Percentiles rank a stretch among this genome's conserved stretches.
Evolutionary conservation across 1,140 invertebrate genomes (phyloP).

Genomic region (Anastatus disparis): DNA sequence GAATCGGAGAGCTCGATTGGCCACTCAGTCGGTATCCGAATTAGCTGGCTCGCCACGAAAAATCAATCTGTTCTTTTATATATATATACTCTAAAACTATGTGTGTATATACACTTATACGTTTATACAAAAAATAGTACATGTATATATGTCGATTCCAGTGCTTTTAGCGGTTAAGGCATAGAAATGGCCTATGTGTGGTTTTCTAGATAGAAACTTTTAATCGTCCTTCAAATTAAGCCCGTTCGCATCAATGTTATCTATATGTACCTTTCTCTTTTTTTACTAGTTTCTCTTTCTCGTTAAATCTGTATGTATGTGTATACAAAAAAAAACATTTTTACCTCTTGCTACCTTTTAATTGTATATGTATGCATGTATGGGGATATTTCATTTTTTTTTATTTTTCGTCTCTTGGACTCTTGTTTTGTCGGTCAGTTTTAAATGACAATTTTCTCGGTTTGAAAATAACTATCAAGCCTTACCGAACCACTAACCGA

Average conservation of each 20-base stretch:
- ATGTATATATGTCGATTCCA: constrained; percentile 19
- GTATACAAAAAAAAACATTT: neutral
- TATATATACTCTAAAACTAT: neutral
- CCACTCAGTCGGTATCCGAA: constrained; percentile 32
- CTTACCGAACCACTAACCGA: constrained; percentile 6
- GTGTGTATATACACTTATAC: neutral
- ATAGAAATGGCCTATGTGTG: constrained; percentile 42
- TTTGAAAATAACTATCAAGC: constrained; percentile 17
- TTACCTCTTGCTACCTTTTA: neutral
- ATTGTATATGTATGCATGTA: neutral
- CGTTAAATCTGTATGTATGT: neutral
- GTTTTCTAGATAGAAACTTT: constrained; percentile 42
- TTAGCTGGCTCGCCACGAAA: constrained; percentile 57
- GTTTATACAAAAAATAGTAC: neutral
- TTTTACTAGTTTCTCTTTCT: neutral
- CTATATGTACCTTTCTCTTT: neutral
- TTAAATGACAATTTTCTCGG: constrained; percentile 35
- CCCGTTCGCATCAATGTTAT: neutral
- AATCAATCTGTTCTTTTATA: constrained; percentile 57
- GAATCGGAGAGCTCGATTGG: constrained; percentile 49
- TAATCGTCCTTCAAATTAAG: constrained; percentile 37
- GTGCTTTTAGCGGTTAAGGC: constrained; percentile 20
- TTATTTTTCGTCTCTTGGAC: neutral
- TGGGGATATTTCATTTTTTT: neutral
- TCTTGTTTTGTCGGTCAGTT: constrained; percentile 28